Evolutionary conservation across 2,797 vertebrate species (phyloP), one percentile per base, ranked within the genome.

Genomic region (Oceanodroma leucorhoa): DNA sequence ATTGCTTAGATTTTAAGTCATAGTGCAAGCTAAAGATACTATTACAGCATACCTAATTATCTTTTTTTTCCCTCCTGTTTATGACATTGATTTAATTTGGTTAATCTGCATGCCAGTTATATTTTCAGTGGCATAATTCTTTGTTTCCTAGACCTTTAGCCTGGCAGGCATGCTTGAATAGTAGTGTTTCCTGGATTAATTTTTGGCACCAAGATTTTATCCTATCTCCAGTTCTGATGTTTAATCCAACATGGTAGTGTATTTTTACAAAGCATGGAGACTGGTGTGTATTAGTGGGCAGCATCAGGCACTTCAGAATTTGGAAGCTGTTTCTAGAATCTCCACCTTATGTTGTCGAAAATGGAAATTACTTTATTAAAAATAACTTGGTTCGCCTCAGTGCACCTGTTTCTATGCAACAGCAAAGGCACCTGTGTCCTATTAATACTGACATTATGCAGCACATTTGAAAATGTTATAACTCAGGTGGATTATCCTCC

Each of bases 381-480:
- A 95, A 93, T 93, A 88, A 87, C 84, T 79, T 87, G 22, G 30
- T 92, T 90, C 2, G 12, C 73, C 82, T 96, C 55, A 67, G 53
- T 95, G 45, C 66, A 85, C 86, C 87, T 82, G 87, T 95, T 94
- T 94, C 86, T 78, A 72, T 94, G 87, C 70, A 91, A 87, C 89
- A 95, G 83, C 67, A 94, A 93, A 97, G 85, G 55, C 73, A 92
- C 72, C 71, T 93, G 55, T 51, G 87, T 96, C 60, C 93, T 96
- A 90, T 95, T 97, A 96, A 95, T 95, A 92, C 34, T 88, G 96
- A n/a, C 48, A 93, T 93, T 96, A 94, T 87, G 83, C 26, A 91
- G 67, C 89, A 91, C 50, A 83, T 93, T 97, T 91, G 85, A 79
- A 95, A 97, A 67, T 51, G 55, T 90, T 93, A 60, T 93, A 94